A percentile compares a stretch with the other conserved stretches of the same genome.
Conservation (phyloP, 2,113 vertebrate species). For the Acrocephalus kingi region DNA sequence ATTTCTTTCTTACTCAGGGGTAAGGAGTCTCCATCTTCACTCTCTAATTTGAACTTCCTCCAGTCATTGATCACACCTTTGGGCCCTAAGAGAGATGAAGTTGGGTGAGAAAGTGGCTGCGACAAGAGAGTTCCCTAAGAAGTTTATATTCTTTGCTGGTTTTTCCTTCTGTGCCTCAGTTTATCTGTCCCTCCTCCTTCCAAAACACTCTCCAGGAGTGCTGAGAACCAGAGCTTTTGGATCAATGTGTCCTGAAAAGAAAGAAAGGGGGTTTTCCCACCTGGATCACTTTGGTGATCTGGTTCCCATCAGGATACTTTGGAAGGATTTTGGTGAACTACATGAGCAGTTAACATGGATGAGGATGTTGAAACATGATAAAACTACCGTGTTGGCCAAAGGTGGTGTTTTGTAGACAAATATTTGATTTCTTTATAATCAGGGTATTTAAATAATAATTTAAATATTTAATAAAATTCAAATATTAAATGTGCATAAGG, state of each 20-base stretch:
- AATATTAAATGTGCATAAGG: background rate
- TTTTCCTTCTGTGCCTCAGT: background rate
- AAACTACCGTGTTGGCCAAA: background rate
- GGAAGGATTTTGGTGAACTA: background rate
- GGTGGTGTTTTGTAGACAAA: background rate
- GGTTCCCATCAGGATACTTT: background rate
- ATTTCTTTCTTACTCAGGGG: slow-evolving; percentile 88
- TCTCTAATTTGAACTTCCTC: slow-evolving; percentile 96
- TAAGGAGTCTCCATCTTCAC: slow-evolving; percentile 84
- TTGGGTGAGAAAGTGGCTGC: background rate
- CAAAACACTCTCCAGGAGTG: background rate
- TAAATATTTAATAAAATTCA: background rate
- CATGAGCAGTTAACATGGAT: background rate
- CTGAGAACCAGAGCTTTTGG: background rate
- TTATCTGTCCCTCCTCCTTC: background rate
- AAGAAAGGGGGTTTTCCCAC: background rate
- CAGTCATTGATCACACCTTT: slow-evolving; percentile 98
- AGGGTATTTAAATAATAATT: background rate
- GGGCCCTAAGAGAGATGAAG: slow-evolving; percentile 79
- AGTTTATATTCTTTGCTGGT: background rate
- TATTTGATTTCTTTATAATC: background rate
- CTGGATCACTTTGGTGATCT: background rate
- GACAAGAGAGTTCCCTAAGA: background rate
- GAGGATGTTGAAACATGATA: background rate
- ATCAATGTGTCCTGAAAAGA: background rate